phyloP scores from a whole-genome alignment of 2,113 vertebrate species.

The Helogale parvula region DNA sequence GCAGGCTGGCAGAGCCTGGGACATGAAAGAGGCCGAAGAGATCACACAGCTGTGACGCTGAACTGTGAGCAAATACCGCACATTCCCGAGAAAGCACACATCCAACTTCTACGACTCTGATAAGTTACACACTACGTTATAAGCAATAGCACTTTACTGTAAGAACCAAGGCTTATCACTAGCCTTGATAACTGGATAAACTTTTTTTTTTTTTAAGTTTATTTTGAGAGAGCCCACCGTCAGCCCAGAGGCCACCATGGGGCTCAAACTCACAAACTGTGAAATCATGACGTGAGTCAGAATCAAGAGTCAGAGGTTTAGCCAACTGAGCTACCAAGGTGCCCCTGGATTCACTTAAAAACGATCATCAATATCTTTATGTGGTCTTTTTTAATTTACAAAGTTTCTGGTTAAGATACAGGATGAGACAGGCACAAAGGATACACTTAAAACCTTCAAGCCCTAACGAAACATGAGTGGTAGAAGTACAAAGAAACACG shows the following conservation, averaged over 20 bases:
- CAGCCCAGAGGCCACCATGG: no score
- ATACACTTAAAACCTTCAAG: not conserved
- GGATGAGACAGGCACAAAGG: not conserved
- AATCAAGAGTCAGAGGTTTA: no score
- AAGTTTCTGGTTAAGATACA: not conserved
- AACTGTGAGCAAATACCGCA: not conserved
- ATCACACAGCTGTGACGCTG: not conserved
- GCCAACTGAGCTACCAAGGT: no score
- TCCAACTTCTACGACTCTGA: not conserved
- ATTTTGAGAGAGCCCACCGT: no score
- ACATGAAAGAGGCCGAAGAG: not conserved
- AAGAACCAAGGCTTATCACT: not conserved
- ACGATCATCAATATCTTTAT: not conserved
- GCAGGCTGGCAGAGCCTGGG: not conserved
- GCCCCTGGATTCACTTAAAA: not conserved
- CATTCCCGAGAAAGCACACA: not conserved
- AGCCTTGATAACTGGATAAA: not conserved
- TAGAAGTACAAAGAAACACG: not conserved
- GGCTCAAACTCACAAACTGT: no score
- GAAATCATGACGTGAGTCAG: no score
- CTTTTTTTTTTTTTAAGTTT: not conserved
- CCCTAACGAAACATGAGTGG: not conserved
- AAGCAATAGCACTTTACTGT: not conserved
- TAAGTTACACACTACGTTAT: not conserved
- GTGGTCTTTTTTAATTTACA: not conserved